Conservation (phyloP, 2,113 vertebrate genomes). For the Indri indri region DNA sequence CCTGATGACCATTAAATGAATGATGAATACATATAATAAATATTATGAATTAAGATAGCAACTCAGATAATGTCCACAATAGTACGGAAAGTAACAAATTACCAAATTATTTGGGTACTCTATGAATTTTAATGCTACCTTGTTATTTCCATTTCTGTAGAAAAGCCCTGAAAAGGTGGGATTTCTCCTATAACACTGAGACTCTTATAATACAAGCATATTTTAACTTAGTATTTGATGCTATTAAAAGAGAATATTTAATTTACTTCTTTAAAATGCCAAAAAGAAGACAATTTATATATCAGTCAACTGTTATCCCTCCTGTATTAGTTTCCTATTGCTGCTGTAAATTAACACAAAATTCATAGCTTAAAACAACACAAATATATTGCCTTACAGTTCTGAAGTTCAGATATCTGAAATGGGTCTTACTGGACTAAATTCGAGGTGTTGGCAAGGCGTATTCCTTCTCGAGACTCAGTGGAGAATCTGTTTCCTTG, state of each 20-base stretch:
- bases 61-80: slow-evolving; percentile 33
- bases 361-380: background rate
- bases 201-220: background rate
- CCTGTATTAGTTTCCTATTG: background rate
- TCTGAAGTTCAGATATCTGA: background rate
- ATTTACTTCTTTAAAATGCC: background rate
- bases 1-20: background rate
- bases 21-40: slow-evolving; percentile 46
- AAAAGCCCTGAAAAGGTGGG: background rate
- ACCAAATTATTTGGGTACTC: background rate
- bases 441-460: background rate
- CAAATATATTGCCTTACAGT: background rate
- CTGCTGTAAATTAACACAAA: background rate
- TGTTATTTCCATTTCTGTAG: background rate
- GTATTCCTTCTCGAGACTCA: background rate
- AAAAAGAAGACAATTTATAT: background rate
- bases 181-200: background rate
- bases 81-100: slow-evolving; percentile 40
- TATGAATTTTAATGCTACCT: slow-evolving; percentile 42
- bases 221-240: background rate
- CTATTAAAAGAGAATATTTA: slow-evolving; percentile 22
- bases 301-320: background rate
- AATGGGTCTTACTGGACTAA: background rate
- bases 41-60: slow-evolving; percentile 7
- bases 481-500: background rate